These are phyloP conservation scores for Antrozous pallidus DNA, from an alignment of 2,797 vertebrate species.

Conservation along the genomic window DNA sequence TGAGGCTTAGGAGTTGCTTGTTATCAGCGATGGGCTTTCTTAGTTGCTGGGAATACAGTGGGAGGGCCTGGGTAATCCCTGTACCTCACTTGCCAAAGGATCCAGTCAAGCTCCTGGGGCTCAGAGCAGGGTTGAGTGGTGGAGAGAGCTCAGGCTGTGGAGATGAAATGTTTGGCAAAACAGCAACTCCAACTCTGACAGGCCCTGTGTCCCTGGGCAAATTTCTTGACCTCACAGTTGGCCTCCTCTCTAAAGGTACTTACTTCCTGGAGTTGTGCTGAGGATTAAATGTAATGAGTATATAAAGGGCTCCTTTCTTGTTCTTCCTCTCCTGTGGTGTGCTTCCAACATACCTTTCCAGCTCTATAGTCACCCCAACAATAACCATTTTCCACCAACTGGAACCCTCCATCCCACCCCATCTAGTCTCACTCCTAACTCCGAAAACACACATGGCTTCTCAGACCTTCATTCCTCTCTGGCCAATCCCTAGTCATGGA, in stretches of 20 bases:
- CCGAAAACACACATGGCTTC: background rate
- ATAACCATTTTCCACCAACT: background rate
- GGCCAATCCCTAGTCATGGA: background rate
- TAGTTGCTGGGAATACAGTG: background rate
- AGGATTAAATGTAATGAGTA: background rate
- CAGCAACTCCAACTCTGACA: background rate
- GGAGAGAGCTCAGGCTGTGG: background rate
- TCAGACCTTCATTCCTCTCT: background rate
- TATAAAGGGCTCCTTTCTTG: constrained; percentile 18
- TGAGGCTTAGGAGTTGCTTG: constrained; percentile 18
- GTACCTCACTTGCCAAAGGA: background rate
- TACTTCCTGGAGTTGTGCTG: background rate
- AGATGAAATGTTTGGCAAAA: background rate
- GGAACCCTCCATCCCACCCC: background rate
- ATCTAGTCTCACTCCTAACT: background rate
- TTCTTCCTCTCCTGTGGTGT: background rate
- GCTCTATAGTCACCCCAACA: background rate
- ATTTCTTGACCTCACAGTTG: background rate
- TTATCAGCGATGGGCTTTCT: constrained; percentile 41
- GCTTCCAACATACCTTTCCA: background rate
- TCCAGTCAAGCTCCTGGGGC: background rate
- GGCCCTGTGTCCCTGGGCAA: background rate
- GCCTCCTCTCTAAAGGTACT: background rate
- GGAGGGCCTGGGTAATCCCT: background rate
- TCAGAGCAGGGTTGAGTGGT: background rate